Percentiles rank a stretch among this genome's conserved stretches.
phyloP scores from a whole-genome alignment of 2,113 vertebrate genomes.

The Micromys minutus region DNA sequence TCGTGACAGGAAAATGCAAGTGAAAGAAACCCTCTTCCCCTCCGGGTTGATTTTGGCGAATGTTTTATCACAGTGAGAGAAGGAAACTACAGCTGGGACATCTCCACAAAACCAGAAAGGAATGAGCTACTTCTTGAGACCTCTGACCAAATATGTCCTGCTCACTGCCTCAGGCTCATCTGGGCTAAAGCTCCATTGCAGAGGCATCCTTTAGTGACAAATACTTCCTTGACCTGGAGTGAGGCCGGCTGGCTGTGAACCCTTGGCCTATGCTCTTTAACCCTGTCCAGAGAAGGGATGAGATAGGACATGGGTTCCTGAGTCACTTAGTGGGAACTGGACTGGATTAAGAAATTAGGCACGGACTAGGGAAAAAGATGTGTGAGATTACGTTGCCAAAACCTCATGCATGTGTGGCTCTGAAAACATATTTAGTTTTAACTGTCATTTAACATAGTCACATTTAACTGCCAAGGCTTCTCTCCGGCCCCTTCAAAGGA shows the following conservation, averaged over 20 bases:
- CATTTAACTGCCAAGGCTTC: background rate
- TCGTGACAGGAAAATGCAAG: background rate
- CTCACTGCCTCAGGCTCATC: background rate
- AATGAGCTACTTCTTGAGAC: background rate
- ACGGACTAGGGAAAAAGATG: background rate
- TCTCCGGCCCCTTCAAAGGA: background rate
- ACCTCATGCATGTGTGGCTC: background rate
- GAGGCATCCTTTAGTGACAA: no score
- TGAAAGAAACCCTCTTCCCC: background rate
- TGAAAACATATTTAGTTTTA: background rate
- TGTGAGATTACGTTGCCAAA: background rate
- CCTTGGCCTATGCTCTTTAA: background rate
- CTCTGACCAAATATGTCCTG: background rate
- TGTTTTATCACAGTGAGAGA: background rate
- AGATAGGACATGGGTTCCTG: accelerated
- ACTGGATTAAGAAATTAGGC: background rate
- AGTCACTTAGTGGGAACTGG: no score
- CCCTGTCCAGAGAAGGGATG: background rate
- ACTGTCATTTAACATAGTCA: background rate
- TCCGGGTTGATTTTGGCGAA: background rate
- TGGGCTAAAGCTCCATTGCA: background rate
- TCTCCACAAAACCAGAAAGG: background rate
- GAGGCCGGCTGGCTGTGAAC: background rate
- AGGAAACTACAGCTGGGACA: background rate
- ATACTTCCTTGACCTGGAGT: background rate